Evolutionary conservation across 2,797 vertebrate genomes (phyloP), one percentile per base, ranked within the genome.

Genomic region (Pampus argenteus): DNA sequence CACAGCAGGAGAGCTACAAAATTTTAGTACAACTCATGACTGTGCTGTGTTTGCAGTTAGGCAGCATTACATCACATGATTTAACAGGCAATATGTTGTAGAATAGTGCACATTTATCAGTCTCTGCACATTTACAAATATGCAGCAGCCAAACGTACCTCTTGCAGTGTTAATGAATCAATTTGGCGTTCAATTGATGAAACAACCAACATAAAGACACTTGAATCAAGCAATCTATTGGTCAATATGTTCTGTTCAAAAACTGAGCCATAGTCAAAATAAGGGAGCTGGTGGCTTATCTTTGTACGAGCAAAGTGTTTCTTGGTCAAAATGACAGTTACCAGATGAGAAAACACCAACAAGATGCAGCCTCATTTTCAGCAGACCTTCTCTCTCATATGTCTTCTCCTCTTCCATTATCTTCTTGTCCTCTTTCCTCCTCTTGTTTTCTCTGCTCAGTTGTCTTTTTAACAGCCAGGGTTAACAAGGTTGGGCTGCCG

Each of bases 271-370:
- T 0, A n/a, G 52, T 47, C 26, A 61, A 52, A 23, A 23, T 23
- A 4, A 44, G 8, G 23, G 1, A n/a, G 38, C 29, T 15, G 6
- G 11, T 2, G 36, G 28, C 56, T 67, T 3, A 8, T 66, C 50
- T 69, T 52, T 26, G 17, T 20, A 18, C 1, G 14, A 52, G 60
- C 55, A n/a, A 56, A 78, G 68, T 52, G 57, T 61, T 47, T 48
- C 20, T 54, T 63, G 2, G 40, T 70, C 75, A 65, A 44, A 26
- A 56, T 63, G 75, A 60, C 65, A 70, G 52, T 40, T 52, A 47
- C 17, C 59, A 70, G 67, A 62, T 28, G 67, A 79, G 70, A 79
- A 76, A 76, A 83, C 66, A 64, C 6, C 55, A 51, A 64, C 72
- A 45, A 81, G 63, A 82, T 9, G 34, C 57, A 17, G 62, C 70